Base-by-base conservation (phyloP, 2,113 vertebrate genomes). In the Tupaia chinensis region DNA sequence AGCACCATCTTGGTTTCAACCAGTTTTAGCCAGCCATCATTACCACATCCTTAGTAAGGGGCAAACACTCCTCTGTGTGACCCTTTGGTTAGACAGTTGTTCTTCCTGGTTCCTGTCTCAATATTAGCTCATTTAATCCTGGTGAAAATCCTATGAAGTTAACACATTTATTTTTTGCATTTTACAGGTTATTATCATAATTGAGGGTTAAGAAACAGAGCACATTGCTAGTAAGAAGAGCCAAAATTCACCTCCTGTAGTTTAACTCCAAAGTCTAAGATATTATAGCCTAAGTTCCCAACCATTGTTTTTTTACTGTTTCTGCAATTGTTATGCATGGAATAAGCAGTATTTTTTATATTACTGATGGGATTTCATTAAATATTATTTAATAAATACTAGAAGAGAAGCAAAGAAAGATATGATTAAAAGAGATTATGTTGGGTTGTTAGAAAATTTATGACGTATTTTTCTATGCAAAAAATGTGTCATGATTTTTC, bases 371-470 rank as follows among this genome's bases (percentile, higher is more conserved):
- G 56, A 53, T 70, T 81, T 56, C n/a, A 89, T 76, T 34, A 72
- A 70, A 17, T 77, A 32, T 86, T 85, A 76, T 58, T 80, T 77
- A 86, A 85, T 77, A n/a, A 89, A 86, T 23, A 44, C 3, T 5
- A 54, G 68, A 70, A 92, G 53, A 91, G 17, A 14, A 68, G 73
- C 5, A 79, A 68, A 79, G 29, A 34, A 96, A 93, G 82, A 73
- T 20, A 74, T n/a, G 17, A 83, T 79, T 91, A 81, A 85, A 74
- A 63, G 5, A 87, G 65, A 88, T 72, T 78, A 17, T 56, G 44
- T 44, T 44, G 44, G 44, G 44, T 44, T 44, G 44, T 44, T 5
- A 44, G 44, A 44, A 44, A 44, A 44, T 44, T 44, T 44, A 44
- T 44, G 44, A 44, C 44, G 44, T 44, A 44, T 44, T 44, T 44